Evolutionary conservation across 1,140 invertebrate genomes (phyloP).

Genomic region (Macrosteles quadrilineatus): DNA sequence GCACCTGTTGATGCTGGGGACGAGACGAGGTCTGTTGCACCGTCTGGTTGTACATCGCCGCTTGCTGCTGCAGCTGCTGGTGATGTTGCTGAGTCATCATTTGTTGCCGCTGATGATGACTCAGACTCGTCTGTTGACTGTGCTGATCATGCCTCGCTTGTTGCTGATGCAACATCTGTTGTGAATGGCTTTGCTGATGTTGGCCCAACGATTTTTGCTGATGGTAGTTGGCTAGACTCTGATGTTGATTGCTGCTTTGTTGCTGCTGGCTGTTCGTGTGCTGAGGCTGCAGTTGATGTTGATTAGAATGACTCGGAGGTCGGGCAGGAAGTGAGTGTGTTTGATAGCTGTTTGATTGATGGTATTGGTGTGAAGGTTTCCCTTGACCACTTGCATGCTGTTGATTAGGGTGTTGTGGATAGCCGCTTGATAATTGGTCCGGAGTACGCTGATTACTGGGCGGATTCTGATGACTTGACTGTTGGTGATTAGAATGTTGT

Average conservation of each 20-base stretch:
- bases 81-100: conserved; percentile 35
- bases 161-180: conserved; percentile 14
- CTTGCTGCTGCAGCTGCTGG: conserved; percentile 32
- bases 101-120: conserved; percentile 32
- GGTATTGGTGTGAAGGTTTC: background rate
- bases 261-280: background rate
- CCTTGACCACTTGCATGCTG: background rate
- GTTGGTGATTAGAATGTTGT: no score
- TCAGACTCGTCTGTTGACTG: background rate
- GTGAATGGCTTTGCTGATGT: background rate
- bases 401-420: background rate
- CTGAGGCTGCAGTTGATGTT: no score
- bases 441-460: no score
- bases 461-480: no score
- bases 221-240: background rate
- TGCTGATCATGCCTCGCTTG: conserved; percentile 28
- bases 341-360: background rate
- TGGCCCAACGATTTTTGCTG: background rate
- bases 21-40: background rate
- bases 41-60: conserved; percentile 20
- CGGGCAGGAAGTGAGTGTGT: background rate
- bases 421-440: no score
- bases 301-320: background rate
- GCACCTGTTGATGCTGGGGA: no score
- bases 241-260: background rate